These are phyloP conservation scores for Pelusios castaneus DNA, from an alignment of 2,113 vertebrate genomes.

Conservation along the genomic window DNA sequence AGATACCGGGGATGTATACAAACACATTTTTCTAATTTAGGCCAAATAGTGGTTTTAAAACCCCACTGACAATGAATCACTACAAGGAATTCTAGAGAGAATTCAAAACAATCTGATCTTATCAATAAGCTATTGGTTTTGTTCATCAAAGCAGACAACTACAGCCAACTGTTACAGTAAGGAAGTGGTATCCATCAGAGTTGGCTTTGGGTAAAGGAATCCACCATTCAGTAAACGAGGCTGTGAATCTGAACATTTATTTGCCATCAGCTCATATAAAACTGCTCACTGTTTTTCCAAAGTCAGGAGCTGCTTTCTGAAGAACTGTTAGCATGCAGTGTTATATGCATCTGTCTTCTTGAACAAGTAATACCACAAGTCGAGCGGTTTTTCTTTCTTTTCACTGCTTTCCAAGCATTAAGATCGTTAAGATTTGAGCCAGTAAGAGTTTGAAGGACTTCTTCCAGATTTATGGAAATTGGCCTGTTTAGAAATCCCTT, in stretches of 20 bases:
- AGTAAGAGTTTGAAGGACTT: conserved; percentile 15
- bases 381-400: background rate
- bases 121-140: background rate
- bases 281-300: background rate
- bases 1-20: background rate
- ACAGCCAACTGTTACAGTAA: background rate
- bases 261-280: background rate
- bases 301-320: background rate
- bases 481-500: background rate
- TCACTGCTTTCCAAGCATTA: background rate
- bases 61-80: background rate
- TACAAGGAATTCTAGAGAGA: background rate
- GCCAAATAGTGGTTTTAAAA: background rate
- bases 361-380: background rate
- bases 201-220: background rate
- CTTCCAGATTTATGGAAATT: background rate
- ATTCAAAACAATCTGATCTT: background rate
- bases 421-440: background rate
- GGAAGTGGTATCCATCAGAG: background rate
- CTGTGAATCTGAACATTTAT: background rate
- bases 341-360: background rate
- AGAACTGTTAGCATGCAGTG: background rate
- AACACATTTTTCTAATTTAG: background rate
- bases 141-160: background rate
- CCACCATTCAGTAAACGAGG: background rate